phyloP scores from a whole-genome alignment of 2,113 vertebrate genomes.

The Numenius arquata region DNA sequence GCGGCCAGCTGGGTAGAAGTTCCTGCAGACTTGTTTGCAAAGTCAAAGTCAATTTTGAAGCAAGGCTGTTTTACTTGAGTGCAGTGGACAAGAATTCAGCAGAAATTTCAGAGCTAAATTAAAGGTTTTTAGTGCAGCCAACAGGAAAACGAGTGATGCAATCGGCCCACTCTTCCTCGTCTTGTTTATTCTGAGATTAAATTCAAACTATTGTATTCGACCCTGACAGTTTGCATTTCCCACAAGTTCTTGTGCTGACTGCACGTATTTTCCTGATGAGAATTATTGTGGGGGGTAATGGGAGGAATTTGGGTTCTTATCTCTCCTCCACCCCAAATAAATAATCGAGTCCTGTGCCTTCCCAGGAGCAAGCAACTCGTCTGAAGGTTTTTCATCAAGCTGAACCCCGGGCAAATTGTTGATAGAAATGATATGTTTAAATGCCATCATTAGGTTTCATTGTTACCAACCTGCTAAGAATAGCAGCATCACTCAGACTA shows the following conservation, averaged over 20 bases:
- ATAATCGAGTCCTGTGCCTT: not conserved
- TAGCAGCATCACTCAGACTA: not conserved
- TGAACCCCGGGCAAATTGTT: not conserved
- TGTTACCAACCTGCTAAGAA: not conserved
- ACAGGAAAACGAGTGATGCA: slow-evolving; percentile 3
- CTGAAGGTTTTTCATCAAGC: not conserved
- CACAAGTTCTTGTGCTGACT: slow-evolving; percentile 14
- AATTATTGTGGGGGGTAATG: not conserved
- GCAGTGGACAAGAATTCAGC: not conserved
- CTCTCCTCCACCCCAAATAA: not conserved
- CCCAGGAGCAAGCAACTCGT: not conserved
- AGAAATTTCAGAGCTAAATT: not conserved
- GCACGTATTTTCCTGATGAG: not conserved
- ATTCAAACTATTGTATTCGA: not conserved
- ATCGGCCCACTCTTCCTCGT: not conserved
- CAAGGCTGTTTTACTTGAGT: not conserved
- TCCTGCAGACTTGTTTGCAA: slow-evolving; percentile 7
- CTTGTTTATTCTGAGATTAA: slow-evolving; percentile 5
- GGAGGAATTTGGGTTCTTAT: not conserved
- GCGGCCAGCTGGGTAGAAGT: not conserved
- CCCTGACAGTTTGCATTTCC: not conserved
- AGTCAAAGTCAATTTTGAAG: slow-evolving; percentile 11
- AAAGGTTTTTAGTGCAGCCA: slow-evolving; percentile 16
- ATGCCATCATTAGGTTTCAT: not conserved
- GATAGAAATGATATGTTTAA: not conserved